A percentile compares a stretch with the other conserved stretches of the same genome.
Evolutionary conservation across 2,113 vertebrate species (phyloP).

Genomic region (Equus przewalskii): DNA sequence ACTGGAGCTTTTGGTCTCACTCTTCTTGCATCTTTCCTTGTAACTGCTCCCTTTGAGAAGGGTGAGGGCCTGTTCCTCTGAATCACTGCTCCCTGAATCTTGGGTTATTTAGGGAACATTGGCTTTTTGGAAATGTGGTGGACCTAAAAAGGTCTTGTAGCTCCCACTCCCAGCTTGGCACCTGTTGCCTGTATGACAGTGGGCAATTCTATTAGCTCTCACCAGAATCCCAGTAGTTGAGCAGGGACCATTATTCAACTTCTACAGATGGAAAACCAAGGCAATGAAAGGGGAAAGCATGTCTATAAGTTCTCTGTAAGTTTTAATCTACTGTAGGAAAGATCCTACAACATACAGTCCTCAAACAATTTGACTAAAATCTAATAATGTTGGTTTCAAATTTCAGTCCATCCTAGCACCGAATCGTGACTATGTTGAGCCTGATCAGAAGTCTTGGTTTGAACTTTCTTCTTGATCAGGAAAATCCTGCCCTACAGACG

Average conservation of each 20-base stretch:
- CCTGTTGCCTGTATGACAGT: not conserved
- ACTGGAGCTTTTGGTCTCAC: not conserved
- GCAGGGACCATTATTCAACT: not conserved
- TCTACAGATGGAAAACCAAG: not conserved
- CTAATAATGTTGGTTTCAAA: not conserved
- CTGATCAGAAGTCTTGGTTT: not conserved
- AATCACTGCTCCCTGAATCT: not conserved
- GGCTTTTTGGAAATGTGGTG: not conserved
- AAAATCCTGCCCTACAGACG: not conserved
- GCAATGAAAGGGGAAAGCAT: not conserved
- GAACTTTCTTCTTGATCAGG: not conserved
- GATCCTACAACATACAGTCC: not conserved
- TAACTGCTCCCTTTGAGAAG: not conserved
- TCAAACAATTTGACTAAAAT: not conserved
- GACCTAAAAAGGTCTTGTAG: not conserved
- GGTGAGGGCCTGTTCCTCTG: not conserved
- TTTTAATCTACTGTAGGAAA: not conserved
- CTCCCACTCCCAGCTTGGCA: not conserved
- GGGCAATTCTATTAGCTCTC: not conserved
- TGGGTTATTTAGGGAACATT: not conserved
- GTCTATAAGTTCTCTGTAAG: not conserved
- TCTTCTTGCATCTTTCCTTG: not conserved
- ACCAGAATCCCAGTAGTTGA: not conserved
- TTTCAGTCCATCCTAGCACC: not conserved
- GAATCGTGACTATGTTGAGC: not conserved